Base-by-base conservation (phyloP, 2,888 invertebrate species). In the Lottia scabra region DNA sequence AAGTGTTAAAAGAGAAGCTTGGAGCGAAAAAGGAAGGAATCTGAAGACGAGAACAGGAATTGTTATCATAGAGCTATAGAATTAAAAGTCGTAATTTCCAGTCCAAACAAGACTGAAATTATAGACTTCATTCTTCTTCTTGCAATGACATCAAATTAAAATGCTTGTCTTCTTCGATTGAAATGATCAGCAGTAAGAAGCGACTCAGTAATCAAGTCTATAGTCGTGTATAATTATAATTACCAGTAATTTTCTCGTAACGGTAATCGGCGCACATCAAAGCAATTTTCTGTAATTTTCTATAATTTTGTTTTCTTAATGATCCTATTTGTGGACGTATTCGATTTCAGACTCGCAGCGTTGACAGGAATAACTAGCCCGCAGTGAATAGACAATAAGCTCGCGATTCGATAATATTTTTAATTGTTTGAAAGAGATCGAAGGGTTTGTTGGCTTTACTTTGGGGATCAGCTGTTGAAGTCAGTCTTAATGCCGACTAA, bases 281-380 rank as follows among this genome's bases (percentile, higher is more conserved):
- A 72, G 75, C 67, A 69, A 75, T 75, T 75, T 75, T 72, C 72
- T 68, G 70, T 72, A 72, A 75, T 75, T 75, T 72, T 72, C 68
- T 72, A 69, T 63, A 72, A 75, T 75, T 75, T 72, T 64, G 69
- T 65, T 65, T 63, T 65, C 63, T 69, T 75, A 75, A 75, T 75
- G 67, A 69, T 66, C 65, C 67, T 48, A 69, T 73, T 73, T 73
- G 43, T 65, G 48, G 66, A 73, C 62, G 56, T 56, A 70, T 65
- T 70, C 70, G 66, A 70, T 70, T 56, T 46, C 45, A 56, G 65
- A 65, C 45, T 43, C 62, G 38, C 56, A 8, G 38, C 44, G 56
- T 12, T 62, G 70, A 66, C 38, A 56, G 62, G 62, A 30, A 70
- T 70, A 70, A 70, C 56, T 65, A 70, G 46, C 38, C 45, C 56